Conservation (phyloP, 2,888 invertebrate species). For the Cynaeus angustus region DNA sequence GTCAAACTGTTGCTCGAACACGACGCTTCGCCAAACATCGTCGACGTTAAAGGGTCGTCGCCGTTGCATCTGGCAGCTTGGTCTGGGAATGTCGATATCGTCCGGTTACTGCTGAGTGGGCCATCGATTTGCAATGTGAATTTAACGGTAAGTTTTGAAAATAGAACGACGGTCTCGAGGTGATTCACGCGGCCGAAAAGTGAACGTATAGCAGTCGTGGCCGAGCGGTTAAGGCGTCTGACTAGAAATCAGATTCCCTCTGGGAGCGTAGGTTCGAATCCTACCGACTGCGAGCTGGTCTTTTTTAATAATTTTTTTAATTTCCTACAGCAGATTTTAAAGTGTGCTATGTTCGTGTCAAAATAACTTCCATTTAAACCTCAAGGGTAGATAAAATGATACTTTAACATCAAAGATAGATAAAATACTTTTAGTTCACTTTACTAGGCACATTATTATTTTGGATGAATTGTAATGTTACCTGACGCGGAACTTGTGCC, state of each 20-base stretch:
- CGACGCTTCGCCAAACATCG: constrained; percentile 91
- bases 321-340: too few relatives aligned
- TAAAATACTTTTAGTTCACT: too few relatives aligned
- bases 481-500: too few relatives aligned
- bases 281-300: constrained; percentile 81
- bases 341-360: too few relatives aligned
- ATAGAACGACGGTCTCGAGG: not conserved
- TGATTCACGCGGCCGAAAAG: not conserved
- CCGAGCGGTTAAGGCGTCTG: constrained; percentile 93
- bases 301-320: too few relatives aligned
- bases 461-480: not conserved
- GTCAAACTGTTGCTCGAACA: constrained; percentile 87
- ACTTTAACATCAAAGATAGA: too few relatives aligned
- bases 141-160: constrained; percentile 78
- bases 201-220: constrained; percentile 79
- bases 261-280: constrained; percentile 94
- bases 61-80: constrained; percentile 95
- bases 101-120: constrained; percentile 86
- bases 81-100: constrained; percentile 94
- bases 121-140: constrained; percentile 90
- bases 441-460: too few relatives aligned
- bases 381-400: too few relatives aligned
- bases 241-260: constrained; percentile 93
- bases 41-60: constrained; percentile 92
- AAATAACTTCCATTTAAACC: too few relatives aligned